Conservation (phyloP, 92 coral and sea anemone genomes). For the Pocillopora meandrina region DNA sequence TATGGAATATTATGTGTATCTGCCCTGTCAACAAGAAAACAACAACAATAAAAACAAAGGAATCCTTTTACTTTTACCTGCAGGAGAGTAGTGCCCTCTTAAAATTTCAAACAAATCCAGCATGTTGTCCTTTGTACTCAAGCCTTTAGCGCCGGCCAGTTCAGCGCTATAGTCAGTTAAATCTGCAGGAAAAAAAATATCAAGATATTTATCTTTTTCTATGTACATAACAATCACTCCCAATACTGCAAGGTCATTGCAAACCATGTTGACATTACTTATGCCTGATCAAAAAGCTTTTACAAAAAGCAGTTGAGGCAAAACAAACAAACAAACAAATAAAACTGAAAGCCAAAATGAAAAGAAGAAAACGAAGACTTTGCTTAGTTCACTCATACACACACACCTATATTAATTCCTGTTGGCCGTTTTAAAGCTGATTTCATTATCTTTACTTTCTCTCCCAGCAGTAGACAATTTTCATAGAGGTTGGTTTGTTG, state of each 20-base stretch:
- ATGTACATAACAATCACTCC: neutral
- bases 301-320: neutral
- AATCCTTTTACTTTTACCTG: constrained; percentile 8
- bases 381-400: neutral
- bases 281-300: too few species aligned
- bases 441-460: constrained; percentile 76
- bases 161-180: constrained; percentile 27
- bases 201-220: neutral
- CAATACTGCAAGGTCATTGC: neutral
- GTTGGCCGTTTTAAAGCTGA: constrained; percentile 75
- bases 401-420: constrained; percentile 65
- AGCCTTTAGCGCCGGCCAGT: neutral
- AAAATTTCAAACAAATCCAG: constrained; percentile 45
- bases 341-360: neutral
- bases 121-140: constrained; percentile 32
- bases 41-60: neutral
- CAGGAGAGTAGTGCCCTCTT: constrained; percentile 4
- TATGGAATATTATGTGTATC: too few species aligned
- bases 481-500: constrained; percentile 69
- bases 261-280: neutral
- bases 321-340: too few species aligned
- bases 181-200: constrained; percentile 12
- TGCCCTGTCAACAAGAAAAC: neutral
- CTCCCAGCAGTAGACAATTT: constrained; percentile 51
- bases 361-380: neutral